Percentiles rank a stretch among this genome's conserved stretches.
Conservation (phyloP, 2,797 vertebrate species). For the Tachyglossus aculeatus region DNA sequence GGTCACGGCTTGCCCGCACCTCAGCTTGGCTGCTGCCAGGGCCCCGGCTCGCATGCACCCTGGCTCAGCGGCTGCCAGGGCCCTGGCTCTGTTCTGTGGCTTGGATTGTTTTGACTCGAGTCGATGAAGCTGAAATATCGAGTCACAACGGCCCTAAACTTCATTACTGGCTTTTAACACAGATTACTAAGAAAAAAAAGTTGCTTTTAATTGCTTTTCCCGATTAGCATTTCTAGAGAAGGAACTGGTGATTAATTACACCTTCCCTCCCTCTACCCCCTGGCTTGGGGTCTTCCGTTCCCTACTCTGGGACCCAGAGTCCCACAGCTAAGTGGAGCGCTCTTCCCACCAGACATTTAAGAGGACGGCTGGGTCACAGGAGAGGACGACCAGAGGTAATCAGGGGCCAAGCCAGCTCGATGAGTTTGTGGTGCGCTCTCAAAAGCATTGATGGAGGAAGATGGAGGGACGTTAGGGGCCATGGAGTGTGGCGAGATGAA, state of each 20-base stretch:
- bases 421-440: too few species aligned
- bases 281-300: conserved; percentile 51
- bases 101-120: conserved; percentile 76
- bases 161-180: conserved; percentile 80
- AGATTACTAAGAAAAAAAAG: conserved; percentile 80
- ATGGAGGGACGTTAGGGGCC: too few species aligned
- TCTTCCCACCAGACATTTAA: too few species aligned
- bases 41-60: neutral
- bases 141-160: conserved; percentile 78
- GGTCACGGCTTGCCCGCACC: too few species aligned
- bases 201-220: conserved; percentile 92
- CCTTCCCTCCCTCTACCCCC: conserved; percentile 70
- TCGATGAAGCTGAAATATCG: conserved; percentile 76
- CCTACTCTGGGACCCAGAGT: neutral
- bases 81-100: conserved; percentile 63
- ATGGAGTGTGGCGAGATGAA: too few species aligned
- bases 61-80: conserved; percentile 1
- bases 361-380: too few species aligned
- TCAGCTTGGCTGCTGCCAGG: neutral
- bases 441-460: too few species aligned
- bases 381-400: too few species aligned
- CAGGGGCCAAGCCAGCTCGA: too few species aligned
- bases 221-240: conserved; percentile 78
- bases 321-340: neutral
- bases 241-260: conserved; percentile 73